phyloP scores from a whole-genome alignment of 2,888 invertebrate genomes.

The Cryptophagus acutangulus region DNA sequence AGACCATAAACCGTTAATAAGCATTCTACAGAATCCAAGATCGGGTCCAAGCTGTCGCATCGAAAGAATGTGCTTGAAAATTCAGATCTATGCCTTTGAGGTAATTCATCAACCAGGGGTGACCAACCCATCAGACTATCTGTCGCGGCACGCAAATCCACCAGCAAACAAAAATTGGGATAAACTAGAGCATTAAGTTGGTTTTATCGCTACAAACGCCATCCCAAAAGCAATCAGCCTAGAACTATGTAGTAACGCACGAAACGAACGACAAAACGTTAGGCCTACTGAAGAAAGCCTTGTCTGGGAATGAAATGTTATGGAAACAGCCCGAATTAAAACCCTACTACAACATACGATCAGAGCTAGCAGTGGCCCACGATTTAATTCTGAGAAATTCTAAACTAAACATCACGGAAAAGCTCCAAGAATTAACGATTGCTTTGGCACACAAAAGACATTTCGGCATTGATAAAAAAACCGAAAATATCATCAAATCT shows the following conservation, averaged over 20 bases:
- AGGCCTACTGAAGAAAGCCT: not conserved
- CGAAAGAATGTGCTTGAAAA: conserved; percentile 8
- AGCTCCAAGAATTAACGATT: conserved; percentile 10
- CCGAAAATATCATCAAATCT: not conserved
- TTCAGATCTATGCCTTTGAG: conserved; percentile 10
- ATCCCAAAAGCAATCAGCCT: not conserved
- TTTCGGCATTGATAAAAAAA: conserved; percentile 11
- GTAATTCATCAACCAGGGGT: conserved; percentile 4
- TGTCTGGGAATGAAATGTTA: not conserved
- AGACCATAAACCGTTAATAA: conserved; percentile 12
- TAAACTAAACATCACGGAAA: conserved; percentile 7
- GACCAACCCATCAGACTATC: conserved; percentile 9
- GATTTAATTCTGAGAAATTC: conserved; percentile 8
- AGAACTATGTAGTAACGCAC: not conserved
- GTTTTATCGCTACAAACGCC: not conserved
- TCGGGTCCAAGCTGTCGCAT: conserved; percentile 11
- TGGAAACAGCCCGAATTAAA: conserved; percentile 9
- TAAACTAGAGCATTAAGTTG: not conserved
- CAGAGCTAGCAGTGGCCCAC: conserved; percentile 7
- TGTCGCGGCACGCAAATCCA: conserved; percentile 6
- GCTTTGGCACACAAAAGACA: conserved; percentile 20
- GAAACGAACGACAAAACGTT: not conserved
- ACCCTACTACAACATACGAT: conserved; percentile 5
- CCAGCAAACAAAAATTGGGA: not conserved
- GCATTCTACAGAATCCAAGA: conserved; percentile 10